Evolutionary conservation across 2,888 invertebrate species (phyloP).

Genomic region (Capitulum mitella): DNA sequence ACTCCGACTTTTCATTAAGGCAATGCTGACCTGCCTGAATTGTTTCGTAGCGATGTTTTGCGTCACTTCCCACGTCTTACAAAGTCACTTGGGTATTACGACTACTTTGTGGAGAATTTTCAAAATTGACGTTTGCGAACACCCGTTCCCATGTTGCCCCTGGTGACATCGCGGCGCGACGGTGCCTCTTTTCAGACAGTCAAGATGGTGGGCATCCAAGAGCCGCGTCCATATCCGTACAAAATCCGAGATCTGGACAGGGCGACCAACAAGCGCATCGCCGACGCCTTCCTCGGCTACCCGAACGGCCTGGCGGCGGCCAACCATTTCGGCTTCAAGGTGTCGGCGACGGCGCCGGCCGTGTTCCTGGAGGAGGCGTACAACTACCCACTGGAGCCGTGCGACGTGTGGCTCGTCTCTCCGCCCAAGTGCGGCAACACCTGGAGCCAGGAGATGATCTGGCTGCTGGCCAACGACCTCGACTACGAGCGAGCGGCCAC

Average conservation of each 20-base stretch:
- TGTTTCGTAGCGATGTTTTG: too few relatives aligned
- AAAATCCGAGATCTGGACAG: neutral
- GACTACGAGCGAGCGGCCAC: neutral
- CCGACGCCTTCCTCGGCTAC: neutral
- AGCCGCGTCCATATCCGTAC: too few relatives aligned
- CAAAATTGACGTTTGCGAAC: too few relatives aligned
- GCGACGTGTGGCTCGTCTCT: conserved; percentile 22
- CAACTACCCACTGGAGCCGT: conserved; percentile 22
- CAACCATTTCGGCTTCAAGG: conserved; percentile 20
- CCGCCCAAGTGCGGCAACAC: conserved; percentile 22
- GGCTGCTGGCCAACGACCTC: conserved; percentile 17
- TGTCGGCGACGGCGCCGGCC: neutral
- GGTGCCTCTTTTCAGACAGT: too few relatives aligned
- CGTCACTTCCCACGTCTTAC: too few relatives aligned
- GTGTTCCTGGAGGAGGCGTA: neutral
- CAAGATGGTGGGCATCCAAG: too few relatives aligned
- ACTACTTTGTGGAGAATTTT: too few relatives aligned
- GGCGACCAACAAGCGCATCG: neutral
- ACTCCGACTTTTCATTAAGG: too few relatives aligned
- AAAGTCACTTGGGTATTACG: too few relatives aligned
- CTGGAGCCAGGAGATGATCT: conserved; percentile 25
- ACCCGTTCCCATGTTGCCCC: too few relatives aligned
- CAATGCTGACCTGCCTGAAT: too few relatives aligned
- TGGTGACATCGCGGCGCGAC: too few relatives aligned
- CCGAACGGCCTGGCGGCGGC: neutral